These are phyloP conservation scores for Melanotaenia trifasciata DNA, from an alignment of 2,797 vertebrate genomes.

Conservation along the genomic window DNA sequence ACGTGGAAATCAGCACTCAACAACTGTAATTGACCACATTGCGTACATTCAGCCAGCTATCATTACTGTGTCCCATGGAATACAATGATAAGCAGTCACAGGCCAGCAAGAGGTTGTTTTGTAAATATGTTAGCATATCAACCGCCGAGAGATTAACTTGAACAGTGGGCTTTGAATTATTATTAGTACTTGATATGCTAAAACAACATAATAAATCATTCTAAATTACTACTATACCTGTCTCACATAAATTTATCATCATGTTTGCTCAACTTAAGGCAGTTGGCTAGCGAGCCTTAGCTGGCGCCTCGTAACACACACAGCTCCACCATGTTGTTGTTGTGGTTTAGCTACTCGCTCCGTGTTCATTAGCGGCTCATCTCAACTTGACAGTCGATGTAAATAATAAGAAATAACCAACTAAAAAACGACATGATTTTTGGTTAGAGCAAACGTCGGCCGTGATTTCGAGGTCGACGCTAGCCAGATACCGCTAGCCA, in stretches of 20 bases:
- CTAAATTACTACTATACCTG: not conserved
- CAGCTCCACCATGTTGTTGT: conserved; percentile 74
- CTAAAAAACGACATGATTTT: not conserved
- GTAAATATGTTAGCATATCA: conserved; percentile 57
- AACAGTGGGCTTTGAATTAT: not conserved
- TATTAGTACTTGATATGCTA: not conserved
- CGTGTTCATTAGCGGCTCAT: conserved; percentile 15
- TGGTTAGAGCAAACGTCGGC: not conserved
- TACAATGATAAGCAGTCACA: conserved; percentile 39
- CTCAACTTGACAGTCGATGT: not conserved
- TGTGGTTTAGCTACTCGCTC: conserved; percentile 63
- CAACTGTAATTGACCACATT: conserved; percentile 46
- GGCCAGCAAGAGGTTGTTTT: conserved; percentile 49
- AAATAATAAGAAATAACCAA: conserved; percentile 5
- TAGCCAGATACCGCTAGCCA: conserved; percentile 64
- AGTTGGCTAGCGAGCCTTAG: conserved; percentile 58
- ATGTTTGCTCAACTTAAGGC: conserved; percentile 46
- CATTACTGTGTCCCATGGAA: conserved; percentile 12
- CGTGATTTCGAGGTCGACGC: conserved; percentile 55
- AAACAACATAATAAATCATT: accelerated
- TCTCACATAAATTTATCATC: not conserved
- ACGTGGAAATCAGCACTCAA: conserved; percentile 20
- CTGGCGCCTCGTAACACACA: conserved; percentile 50
- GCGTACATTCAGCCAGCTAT: conserved; percentile 26
- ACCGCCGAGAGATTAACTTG: conserved; percentile 27